Conservation (phyloP, 1,140 invertebrate genomes). For the Lutraria rhynchaena region DNA sequence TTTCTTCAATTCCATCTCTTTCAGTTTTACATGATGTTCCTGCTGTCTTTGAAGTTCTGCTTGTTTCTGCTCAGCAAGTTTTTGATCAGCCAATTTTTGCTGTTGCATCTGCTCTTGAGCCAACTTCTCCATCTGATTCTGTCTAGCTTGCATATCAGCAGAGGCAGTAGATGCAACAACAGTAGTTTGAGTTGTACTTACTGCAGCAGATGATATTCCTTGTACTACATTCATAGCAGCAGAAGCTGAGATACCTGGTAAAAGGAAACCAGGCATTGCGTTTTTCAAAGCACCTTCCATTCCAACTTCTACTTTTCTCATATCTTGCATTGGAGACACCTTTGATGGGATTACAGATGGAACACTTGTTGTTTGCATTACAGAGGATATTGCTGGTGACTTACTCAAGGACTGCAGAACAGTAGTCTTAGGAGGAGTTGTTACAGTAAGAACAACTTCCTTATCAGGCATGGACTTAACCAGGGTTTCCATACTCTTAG, state of each 20-base stretch:
- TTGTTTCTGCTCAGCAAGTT: conserved; percentile 39
- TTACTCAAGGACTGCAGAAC: conserved; percentile 9
- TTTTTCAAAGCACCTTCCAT: conserved; percentile 9
- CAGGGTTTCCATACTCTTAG: not conserved
- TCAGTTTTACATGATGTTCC: conserved; percentile 51
- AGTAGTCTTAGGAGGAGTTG: conserved; percentile 36
- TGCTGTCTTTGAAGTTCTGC: conserved; percentile 48
- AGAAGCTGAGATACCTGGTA: conserved; percentile 27
- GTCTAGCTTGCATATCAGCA: conserved; percentile 23
- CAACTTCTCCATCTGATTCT: conserved; percentile 51
- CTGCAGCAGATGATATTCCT: conserved; percentile 19
- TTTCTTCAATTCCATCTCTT: conserved; percentile 58
- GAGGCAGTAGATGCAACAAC: conserved; percentile 48
- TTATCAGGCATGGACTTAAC: conserved; percentile 1
- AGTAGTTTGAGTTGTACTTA: conserved; percentile 37
- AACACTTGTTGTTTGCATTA: conserved; percentile 7
- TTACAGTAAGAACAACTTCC: not conserved
- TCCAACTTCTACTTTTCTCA: not conserved
- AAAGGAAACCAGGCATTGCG: conserved; percentile 34
- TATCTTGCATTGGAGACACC: not conserved
- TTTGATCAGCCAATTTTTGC: conserved; percentile 18
- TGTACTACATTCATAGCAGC: conserved; percentile 34
- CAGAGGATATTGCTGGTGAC: conserved; percentile 26
- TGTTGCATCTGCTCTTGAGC: conserved; percentile 55
- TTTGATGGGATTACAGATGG: conserved; percentile 1